phyloP scores from a whole-genome alignment of 2,797 vertebrate genomes.

The Trachurus trachurus region DNA sequence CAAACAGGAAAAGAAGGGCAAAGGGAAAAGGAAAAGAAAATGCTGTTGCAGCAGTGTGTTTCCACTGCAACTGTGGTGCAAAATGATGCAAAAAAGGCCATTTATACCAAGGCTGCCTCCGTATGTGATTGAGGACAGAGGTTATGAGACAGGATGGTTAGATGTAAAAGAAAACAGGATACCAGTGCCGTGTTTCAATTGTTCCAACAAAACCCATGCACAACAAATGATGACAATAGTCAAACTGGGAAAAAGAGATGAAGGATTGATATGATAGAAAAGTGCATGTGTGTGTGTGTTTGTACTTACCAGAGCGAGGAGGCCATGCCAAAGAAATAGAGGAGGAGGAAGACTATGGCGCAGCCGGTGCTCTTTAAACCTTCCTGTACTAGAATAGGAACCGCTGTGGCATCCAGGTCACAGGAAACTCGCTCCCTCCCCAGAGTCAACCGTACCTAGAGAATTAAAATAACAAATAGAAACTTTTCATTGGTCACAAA shows the following conservation, averaged over 20 bases:
- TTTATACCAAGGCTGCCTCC: constrained; percentile 36
- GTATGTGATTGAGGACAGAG: constrained; percentile 53
- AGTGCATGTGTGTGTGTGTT: constrained; percentile 24
- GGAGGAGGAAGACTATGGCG: constrained; percentile 98
- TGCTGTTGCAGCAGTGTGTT: constrained; percentile 61
- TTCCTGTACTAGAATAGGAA: constrained; percentile 97
- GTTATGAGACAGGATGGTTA: constrained; percentile 68
- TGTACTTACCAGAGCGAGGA: constrained; percentile 95
- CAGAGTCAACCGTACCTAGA: constrained; percentile 91
- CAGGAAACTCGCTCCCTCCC: constrained; percentile 98
- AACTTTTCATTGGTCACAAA: neutral
- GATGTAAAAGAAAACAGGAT: constrained; percentile 73
- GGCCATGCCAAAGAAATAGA: constrained; percentile 99
- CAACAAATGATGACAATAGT: constrained; percentile 45
- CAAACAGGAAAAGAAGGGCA: constrained; percentile 66
- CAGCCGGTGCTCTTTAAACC: constrained; percentile 99
- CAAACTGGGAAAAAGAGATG: constrained; percentile 49
- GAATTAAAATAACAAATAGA: neutral
- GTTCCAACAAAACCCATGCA: constrained; percentile 54
- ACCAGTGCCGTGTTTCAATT: constrained; percentile 65
- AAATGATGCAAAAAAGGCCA: constrained; percentile 33
- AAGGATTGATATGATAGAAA: constrained; percentile 33
- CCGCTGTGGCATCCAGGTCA: constrained; percentile 95
- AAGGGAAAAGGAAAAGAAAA: constrained; percentile 70
- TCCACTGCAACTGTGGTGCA: constrained; percentile 52